These are phyloP conservation scores for Drosophila suzukii DNA, from an alignment of 1,140 invertebrate species.

Conservation along the genomic window DNA sequence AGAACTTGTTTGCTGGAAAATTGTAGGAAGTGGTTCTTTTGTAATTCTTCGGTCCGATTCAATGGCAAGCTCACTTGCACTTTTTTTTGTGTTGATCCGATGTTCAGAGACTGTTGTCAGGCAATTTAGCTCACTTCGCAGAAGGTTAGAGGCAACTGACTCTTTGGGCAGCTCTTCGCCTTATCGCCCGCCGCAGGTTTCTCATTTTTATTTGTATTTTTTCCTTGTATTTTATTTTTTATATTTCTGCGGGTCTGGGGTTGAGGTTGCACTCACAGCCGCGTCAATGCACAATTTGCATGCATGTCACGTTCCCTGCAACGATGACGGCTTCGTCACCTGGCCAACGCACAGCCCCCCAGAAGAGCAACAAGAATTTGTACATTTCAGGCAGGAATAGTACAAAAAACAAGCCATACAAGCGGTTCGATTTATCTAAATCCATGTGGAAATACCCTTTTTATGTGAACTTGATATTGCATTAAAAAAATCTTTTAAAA, in stretches of 20 bases:
- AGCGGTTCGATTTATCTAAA: conserved; percentile 14
- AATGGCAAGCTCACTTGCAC: conserved; percentile 24
- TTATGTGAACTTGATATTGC: background rate
- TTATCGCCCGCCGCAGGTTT: conserved; percentile 18
- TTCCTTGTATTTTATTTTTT: background rate
- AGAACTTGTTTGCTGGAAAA: conserved; percentile 1
- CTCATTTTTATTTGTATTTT: background rate
- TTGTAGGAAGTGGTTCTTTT: conserved; percentile 11
- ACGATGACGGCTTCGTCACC: conserved; percentile 60
- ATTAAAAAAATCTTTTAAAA: too few relatives aligned
- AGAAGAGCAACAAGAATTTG: conserved; percentile 14
- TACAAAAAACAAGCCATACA: conserved; percentile 23
- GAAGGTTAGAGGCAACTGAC: conserved; percentile 33
- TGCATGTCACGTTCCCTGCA: conserved; percentile 66
- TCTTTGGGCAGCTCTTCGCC: conserved; percentile 30
- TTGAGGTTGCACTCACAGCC: conserved; percentile 20
- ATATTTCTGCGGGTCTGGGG: conserved; percentile 14
- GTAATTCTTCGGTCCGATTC: background rate
- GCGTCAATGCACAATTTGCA: conserved; percentile 60
- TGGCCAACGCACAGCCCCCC: conserved; percentile 37
- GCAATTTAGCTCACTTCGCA: conserved; percentile 29
- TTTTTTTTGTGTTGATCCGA: conserved; percentile 1
- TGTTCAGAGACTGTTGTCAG: conserved; percentile 12
- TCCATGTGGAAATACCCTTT: background rate
- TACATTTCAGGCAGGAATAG: conserved; percentile 19